Evolutionary conservation across 2,113 vertebrate genomes (phyloP).

Genomic region (Benitochromis conjunctus): DNA sequence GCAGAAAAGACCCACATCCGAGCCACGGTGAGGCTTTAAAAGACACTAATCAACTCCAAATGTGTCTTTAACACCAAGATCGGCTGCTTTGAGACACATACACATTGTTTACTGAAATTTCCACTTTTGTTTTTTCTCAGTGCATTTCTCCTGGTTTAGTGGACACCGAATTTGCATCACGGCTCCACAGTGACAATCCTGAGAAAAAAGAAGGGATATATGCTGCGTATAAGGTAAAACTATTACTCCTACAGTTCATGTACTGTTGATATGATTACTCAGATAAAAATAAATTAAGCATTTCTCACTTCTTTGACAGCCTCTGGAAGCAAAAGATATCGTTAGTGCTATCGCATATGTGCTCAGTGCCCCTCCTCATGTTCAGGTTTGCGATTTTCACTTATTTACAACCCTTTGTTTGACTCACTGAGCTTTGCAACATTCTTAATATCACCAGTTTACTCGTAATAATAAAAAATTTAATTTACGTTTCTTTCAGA

Average conservation of each 20-base stretch:
- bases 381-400: background rate
- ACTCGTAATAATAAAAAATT: background rate
- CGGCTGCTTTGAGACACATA: background rate
- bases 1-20: background rate
- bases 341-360: background rate
- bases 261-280: background rate
- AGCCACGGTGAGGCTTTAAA: background rate
- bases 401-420: background rate
- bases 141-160: slow-evolving; percentile 42
- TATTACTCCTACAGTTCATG: background rate
- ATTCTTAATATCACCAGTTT: background rate
- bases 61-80: background rate
- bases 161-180: slow-evolving; percentile 20
- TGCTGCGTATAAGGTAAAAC: slow-evolving; percentile 11
- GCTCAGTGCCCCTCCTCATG: background rate
- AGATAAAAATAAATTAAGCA: background rate
- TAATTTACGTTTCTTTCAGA: slow-evolving; percentile 63
- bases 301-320: background rate
- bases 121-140: background rate
- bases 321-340: background rate
- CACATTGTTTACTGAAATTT: background rate
- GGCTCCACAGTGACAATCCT: background rate
- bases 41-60: background rate
- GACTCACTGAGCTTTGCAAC: background rate
- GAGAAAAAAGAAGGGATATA: background rate